Percentiles rank a stretch among this genome's conserved stretches.
phyloP scores from a whole-genome alignment of 1,140 invertebrate genomes.

The Anoplophora glabripennis region DNA sequence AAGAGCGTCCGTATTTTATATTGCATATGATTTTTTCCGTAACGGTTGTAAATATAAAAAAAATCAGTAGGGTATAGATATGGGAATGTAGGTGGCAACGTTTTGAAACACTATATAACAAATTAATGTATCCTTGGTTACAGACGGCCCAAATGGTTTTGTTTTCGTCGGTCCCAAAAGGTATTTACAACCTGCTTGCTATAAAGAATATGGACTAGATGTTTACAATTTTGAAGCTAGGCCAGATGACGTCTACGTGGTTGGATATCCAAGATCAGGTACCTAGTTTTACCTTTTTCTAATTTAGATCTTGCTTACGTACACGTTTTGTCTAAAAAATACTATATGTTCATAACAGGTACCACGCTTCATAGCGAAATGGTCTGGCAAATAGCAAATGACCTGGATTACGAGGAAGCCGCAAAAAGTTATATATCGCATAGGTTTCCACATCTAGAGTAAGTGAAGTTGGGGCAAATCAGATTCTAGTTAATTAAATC shows the following conservation, averaged over 20 bases:
- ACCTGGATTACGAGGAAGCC: conserved; percentile 66
- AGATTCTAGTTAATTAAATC: too few species aligned
- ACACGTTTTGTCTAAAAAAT: neutral
- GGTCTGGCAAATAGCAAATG: conserved; percentile 71
- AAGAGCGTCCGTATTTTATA: too few species aligned
- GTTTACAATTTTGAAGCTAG: conserved; percentile 70
- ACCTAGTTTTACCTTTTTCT: too few species aligned
- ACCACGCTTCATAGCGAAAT: conserved; percentile 83
- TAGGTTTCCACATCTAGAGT: conserved; percentile 76
- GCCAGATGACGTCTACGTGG: conserved; percentile 66
- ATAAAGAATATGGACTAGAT: conserved; percentile 58
- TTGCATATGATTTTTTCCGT: too few species aligned
- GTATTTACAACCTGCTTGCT: conserved; percentile 67
- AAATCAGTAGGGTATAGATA: neutral
- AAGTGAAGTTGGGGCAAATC: conserved; percentile 29
- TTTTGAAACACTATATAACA: neutral
- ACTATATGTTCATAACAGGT: conserved; percentile 51
- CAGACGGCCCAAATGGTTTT: conserved; percentile 48
- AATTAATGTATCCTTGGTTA: neutral
- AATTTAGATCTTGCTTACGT: too few species aligned
- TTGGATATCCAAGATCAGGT: conserved; percentile 78
- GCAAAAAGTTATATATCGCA: conserved; percentile 55
- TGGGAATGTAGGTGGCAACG: neutral
- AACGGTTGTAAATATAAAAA: too few species aligned
- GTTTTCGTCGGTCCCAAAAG: conserved; percentile 65